Evolutionary conservation across 2,113 vertebrate genomes (phyloP).

Genomic region (Fulica atra): DNA sequence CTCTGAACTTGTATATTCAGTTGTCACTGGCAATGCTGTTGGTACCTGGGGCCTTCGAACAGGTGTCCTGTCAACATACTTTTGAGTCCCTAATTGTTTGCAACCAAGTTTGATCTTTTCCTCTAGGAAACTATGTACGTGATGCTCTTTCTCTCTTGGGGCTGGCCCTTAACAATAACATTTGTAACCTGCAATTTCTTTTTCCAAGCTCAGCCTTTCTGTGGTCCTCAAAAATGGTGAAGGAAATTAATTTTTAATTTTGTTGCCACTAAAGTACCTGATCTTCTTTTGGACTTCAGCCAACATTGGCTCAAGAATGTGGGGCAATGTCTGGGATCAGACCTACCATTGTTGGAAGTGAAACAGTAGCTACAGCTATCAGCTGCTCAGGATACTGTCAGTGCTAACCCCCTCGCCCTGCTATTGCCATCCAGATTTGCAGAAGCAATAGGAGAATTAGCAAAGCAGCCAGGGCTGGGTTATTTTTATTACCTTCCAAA

Average conservation of each 20-base stretch:
- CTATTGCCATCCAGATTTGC: neutral
- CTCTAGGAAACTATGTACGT: neutral
- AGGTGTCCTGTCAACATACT: neutral
- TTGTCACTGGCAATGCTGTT: neutral
- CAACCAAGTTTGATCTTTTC: neutral
- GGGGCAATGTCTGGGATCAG: neutral
- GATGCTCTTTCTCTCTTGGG: neutral
- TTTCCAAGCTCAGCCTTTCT: neutral
- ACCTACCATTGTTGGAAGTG: neutral
- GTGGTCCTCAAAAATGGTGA: neutral
- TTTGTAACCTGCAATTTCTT: neutral
- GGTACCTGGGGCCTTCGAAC: neutral
- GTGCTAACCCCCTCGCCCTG: neutral
- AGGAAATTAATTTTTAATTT: neutral
- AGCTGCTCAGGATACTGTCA: neutral
- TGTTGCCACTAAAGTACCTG: neutral
- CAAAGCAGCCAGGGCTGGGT: neutral
- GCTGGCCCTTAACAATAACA: neutral
- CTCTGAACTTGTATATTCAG: neutral
- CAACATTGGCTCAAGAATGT: neutral
- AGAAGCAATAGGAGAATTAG: neutral
- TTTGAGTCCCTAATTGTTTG: neutral
- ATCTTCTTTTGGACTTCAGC: neutral
- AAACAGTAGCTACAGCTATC: neutral
- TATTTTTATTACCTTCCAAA: slow-evolving; percentile 5